These are phyloP conservation scores for Zapornia atra DNA, from an alignment of 2,113 vertebrate species.

Conservation along the genomic window DNA sequence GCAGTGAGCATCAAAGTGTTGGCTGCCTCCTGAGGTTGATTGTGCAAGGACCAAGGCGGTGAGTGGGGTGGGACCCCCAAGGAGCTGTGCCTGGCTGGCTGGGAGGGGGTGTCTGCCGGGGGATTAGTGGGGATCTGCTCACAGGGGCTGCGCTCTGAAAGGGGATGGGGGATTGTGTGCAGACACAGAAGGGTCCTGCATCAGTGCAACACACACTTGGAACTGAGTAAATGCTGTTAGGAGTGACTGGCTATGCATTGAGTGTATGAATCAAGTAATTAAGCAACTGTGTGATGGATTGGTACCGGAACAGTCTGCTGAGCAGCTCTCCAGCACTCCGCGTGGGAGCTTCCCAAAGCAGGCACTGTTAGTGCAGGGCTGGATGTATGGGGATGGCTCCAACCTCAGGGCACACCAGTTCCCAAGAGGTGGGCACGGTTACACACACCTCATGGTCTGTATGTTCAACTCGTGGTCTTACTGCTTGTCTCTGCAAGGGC, in stretches of 20 bases:
- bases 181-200: background rate
- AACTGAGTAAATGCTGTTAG: background rate
- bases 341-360: too few species aligned
- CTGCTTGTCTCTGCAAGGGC: background rate
- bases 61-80: rapidly evolving
- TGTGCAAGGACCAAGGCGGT: background rate
- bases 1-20: rapidly evolving
- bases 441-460: too few species aligned
- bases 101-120: background rate
- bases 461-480: too few species aligned
- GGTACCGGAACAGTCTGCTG: too few species aligned
- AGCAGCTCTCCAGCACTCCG: too few species aligned
- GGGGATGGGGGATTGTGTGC: background rate
- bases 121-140: background rate
- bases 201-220: rapidly evolving
- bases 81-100: rapidly evolving
- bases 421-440: too few species aligned
- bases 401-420: too few species aligned
- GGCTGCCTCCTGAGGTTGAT: rapidly evolving
- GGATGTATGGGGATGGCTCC: too few species aligned
- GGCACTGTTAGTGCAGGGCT: too few species aligned
- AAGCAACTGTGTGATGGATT: background rate
- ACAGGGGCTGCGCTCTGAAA: rapidly evolving
- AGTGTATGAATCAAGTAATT: background rate
- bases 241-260: background rate